Conservation (phyloP, 2,888 invertebrate species). For the Sepiola atlantica region DNA sequence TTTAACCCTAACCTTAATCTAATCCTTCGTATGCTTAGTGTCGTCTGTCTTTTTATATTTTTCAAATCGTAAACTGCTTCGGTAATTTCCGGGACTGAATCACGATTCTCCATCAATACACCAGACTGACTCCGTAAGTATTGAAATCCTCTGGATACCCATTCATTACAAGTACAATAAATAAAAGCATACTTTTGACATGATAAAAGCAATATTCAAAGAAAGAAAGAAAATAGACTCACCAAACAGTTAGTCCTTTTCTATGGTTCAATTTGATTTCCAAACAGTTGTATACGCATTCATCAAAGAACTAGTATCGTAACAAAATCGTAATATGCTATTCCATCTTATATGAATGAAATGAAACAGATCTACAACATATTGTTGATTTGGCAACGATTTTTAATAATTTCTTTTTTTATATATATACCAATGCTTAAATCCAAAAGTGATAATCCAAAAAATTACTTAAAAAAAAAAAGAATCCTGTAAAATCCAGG, state of each 20-base stretch:
- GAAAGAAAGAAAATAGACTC: not conserved
- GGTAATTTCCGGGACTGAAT: no score
- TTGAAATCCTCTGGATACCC: not conserved
- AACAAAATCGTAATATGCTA: not conserved
- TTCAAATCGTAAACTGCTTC: no score
- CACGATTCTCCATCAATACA: no score
- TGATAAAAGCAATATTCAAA: not conserved
- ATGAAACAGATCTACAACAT: not conserved
- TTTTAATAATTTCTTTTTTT: not conserved
- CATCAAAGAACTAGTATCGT: not conserved
- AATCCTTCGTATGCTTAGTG: no score
- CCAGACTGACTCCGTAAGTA: not conserved
- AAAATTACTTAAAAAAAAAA: not conserved
- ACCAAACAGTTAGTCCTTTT: not conserved
- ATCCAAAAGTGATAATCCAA: not conserved
- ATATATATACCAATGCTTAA: not conserved
- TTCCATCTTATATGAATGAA: not conserved
- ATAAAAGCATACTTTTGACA: not conserved
- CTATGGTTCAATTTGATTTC: not conserved
- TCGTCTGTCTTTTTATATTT: no score
- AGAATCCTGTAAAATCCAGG: not conserved
- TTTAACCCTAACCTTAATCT: no score
- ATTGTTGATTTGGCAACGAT: not conserved
- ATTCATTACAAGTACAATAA: not conserved
- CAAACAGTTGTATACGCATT: not conserved